phyloP scores from a whole-genome alignment of 2,113 vertebrate genomes.

The Galemys pyrenaicus region DNA sequence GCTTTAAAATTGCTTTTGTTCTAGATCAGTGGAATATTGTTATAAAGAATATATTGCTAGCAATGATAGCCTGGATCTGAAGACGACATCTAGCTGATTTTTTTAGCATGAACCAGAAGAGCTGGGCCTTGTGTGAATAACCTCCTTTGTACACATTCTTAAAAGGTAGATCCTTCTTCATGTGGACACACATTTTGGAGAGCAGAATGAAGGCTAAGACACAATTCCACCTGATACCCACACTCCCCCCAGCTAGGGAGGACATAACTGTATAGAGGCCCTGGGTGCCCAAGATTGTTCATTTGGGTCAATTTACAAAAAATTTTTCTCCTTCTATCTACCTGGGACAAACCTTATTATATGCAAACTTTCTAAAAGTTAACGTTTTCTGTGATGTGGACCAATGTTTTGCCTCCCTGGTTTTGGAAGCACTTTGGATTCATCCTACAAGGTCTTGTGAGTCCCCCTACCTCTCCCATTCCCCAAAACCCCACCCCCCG shows the following conservation, averaged over 20 bases:
- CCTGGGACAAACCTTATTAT: neutral
- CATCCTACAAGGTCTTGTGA: neutral
- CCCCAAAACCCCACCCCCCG: too few relatives aligned
- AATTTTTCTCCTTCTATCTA: neutral
- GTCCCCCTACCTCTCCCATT: accelerated
- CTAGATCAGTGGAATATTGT: slow-evolving; percentile 62
- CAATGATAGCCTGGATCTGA: slow-evolving; percentile 45
- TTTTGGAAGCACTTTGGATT: neutral
- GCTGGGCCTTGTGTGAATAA: neutral
- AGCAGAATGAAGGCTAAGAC: neutral
- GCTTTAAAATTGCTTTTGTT: slow-evolving; percentile 66
- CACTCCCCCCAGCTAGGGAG: neutral
- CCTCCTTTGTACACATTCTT: neutral
- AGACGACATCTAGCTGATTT: neutral
- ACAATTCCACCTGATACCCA: neutral
- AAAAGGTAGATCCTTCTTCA: neutral
- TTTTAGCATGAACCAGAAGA: neutral
- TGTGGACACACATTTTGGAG: neutral
- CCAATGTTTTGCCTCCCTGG: neutral
- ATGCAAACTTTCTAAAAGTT: neutral
- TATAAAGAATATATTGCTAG: slow-evolving; percentile 67
- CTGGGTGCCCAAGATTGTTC: neutral
- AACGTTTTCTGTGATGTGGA: neutral
- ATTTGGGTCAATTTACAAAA: neutral
- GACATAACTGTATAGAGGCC: neutral